These are phyloP conservation scores for Pavo muticus DNA, from an alignment of 2,113 vertebrate genomes.

Conservation along the genomic window DNA sequence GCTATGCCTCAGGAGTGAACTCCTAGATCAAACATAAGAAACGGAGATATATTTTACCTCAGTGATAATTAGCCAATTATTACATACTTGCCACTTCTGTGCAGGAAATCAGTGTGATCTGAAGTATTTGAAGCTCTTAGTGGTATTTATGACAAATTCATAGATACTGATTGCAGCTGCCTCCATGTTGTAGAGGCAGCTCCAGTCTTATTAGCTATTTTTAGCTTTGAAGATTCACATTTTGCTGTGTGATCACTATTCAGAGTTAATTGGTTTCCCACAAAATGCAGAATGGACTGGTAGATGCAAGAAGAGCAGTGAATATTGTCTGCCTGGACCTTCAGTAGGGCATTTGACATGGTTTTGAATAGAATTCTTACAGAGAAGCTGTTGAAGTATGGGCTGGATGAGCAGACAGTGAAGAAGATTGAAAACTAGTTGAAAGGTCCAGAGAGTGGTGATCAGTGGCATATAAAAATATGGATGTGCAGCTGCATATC, in stretches of 20 bases:
- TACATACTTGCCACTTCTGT: neutral
- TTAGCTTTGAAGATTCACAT: neutral
- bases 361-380: neutral
- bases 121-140: neutral
- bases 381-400: neutral
- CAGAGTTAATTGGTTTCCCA: neutral
- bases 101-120: neutral
- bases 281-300: neutral
- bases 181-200: no score
- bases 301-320: neutral
- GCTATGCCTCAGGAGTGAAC: neutral
- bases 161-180: neutral
- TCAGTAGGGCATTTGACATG: neutral
- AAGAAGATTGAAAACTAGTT: neutral
- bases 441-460: neutral
- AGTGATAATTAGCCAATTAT: neutral
- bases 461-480: neutral
- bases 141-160: neutral
- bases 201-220: neutral
- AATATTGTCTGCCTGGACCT: neutral
- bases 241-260: neutral
- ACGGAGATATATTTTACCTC: neutral
- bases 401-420: neutral
- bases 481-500: neutral
- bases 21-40: neutral